A percentile compares a stretch with the other conserved stretches of the same genome.
Conservation (phyloP, 2,797 vertebrate species). For the Gallinago stenura region DNA sequence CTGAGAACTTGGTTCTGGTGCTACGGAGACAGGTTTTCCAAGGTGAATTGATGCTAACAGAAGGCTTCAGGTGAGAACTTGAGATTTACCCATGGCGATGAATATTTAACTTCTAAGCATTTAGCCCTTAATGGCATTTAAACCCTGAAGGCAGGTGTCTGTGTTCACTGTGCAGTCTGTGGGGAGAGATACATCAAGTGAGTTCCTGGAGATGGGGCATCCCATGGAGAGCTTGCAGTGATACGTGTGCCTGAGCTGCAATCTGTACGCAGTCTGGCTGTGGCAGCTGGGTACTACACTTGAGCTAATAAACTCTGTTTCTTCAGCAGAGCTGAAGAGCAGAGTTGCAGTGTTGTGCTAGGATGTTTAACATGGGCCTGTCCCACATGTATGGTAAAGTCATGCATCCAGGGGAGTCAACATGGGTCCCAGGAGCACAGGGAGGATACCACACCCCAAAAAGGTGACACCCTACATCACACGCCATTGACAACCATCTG, state of each 20-base stretch:
- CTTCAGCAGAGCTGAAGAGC: not conserved
- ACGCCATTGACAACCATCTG: not conserved
- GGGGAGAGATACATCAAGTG: not conserved
- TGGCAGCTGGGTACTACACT: not conserved
- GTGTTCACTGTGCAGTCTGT: not conserved
- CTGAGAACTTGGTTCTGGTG: not conserved
- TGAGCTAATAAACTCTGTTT: not conserved
- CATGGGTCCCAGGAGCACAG: not conserved
- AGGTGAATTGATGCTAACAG: not conserved
- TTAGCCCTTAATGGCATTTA: not conserved
- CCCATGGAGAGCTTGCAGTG: accelerated
- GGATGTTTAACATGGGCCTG: not conserved
- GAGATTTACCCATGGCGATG: accelerated
- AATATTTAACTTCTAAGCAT: not conserved
- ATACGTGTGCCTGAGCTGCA: accelerated
- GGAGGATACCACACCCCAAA: not conserved
- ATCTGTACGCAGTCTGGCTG: not conserved
- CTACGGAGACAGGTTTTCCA: not conserved
- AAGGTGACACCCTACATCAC: not conserved
- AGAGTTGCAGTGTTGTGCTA: not conserved
- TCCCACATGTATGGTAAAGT: not conserved
- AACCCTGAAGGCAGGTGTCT: not conserved
- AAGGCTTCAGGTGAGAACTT: not conserved
- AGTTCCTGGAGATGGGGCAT: not conserved
- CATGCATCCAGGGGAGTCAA: not conserved